Evolutionary conservation across 30 jellyfish, hydroid and myxozoan genomes (phyloP), one percentile per base, ranked within the genome.

Genomic region (Hydractinia symbiolongicarpus): DNA sequence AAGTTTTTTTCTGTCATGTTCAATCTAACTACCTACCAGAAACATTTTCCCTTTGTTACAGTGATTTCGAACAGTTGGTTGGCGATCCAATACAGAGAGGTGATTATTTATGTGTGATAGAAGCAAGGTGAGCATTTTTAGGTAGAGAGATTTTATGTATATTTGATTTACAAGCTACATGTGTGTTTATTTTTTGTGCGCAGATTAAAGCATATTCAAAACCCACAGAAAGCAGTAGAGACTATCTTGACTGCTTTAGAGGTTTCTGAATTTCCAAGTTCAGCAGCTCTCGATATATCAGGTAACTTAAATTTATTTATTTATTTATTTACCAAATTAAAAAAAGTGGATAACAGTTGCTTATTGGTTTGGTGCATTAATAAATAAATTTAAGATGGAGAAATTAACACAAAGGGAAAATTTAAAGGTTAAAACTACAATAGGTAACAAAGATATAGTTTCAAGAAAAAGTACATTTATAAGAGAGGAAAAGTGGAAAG

Each of bases 61-160:
- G 87, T 79, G 82, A 79, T 17, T 79, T 79, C 50, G 87, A 67
- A 50, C 87, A 79, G 81, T 61, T 79, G 64, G 83, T 79, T 62
- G 87, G 87, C 11, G 84, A 61, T 50, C 50, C 53, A 44, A 50
- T 67, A 9, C 70, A 79, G 66, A 53, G 87, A n/a, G 82, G 72
- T 8, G 83, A 61, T 52, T 79, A 9, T 52, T 20, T 61, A 13
- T 40, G 21, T 16, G 30, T 10, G 19, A 8, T 61, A 5, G 87
- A 79, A 79, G 82, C 69, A 21, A 75, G 58, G 72, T 73, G 0
- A 54, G 75, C 21, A 4, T 66, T 61, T 21, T 20, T 4, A 10
- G 50, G 30, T 79, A 19, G 11, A 72, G 16, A 69, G 9, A 7
- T 51, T 72, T 14, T 9, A 68, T 50, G 4, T 17, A 8, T 49